A percentile compares a stretch with the other conserved stretches of the same genome.
These are phyloP conservation scores for Hyposmocoma kahamanoa DNA, from an alignment of 1,140 invertebrate genomes.

Conservation along the genomic window DNA sequence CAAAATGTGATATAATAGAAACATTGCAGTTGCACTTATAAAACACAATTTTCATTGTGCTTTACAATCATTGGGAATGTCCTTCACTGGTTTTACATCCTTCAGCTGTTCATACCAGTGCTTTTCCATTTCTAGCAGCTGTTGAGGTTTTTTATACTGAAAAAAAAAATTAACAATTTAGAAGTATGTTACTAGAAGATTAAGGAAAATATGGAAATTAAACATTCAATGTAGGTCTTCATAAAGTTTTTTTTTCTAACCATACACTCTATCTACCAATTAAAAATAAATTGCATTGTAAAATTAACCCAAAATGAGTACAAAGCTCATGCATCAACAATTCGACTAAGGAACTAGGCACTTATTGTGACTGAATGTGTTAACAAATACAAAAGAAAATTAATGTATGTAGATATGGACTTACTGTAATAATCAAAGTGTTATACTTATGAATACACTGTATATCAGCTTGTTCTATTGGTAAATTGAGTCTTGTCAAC, in stretches of 20 bases:
- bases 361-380: too few species aligned
- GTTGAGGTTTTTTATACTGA: slow-evolving; percentile 83
- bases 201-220: too few species aligned
- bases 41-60: slow-evolving; percentile 36
- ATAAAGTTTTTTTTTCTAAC: too few species aligned
- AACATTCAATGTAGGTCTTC: too few species aligned
- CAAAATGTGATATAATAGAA: too few species aligned
- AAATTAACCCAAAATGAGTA: too few species aligned
- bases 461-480: slow-evolving; percentile 77
- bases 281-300: too few species aligned
- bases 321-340: neutral
- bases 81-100: slow-evolving; percentile 56
- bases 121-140: slow-evolving; percentile 81
- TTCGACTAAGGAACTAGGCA: neutral
- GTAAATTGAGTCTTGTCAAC: slow-evolving; percentile 78
- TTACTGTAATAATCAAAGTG: slow-evolving; percentile 85
- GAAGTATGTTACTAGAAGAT: too few species aligned
- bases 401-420: slow-evolving; percentile 33
- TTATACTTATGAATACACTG: slow-evolving; percentile 81
- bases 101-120: slow-evolving; percentile 65
- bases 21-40: too few species aligned
- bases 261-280: too few species aligned
- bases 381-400: slow-evolving; percentile 16
- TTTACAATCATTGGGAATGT: slow-evolving; percentile 67
- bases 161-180: slow-evolving; percentile 52